Evolutionary conservation across 2,113 vertebrate species (phyloP), one percentile per base, ranked within the genome.

Genomic region (Delphinapterus leucas): DNA sequence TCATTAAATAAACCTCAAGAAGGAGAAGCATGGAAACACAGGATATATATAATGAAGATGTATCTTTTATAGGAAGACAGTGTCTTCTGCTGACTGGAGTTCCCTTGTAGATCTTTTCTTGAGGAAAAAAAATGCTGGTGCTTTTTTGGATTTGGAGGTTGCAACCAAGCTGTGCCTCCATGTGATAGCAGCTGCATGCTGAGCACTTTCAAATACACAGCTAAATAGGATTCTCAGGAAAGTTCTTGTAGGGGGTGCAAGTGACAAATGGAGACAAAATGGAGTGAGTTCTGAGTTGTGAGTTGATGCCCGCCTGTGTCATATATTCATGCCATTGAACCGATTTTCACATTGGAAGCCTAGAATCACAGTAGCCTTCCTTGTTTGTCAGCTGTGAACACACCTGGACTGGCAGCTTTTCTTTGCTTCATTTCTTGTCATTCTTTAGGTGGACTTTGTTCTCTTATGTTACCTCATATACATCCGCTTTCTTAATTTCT

Each of bases 201-300:
- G 98, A 97, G 96, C 65, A 92, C 94, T 97, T 97, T 97, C 91
- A 96, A 94, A 96, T 81, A 87, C 96, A 83, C 9, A 6, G 96
- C 95, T 93, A 96, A 86, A 49, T 86, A 96, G 91, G 76, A 23
- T 98, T 95, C 96, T 97, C 82, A 96, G 98, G 97, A 94, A 95
- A 88, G 26, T 41, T 97, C 98, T 97, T 96, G 95, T 95, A 97
- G 90, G 90, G 93, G 92, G 82, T 95, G 65, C 97, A 97, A 95
- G 98, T 98, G 94, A 97, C 93, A 97, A 97, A 93, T 92, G 97
- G 91, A 97, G 92, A 97, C 95, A 98, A 98, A 97, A 93, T 96
- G 97, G 96, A 97, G 77, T 97, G 97, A 92, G 76, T 89, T 3
- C 93, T 96, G 79, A 98, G 28, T 93, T 97, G 90, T 71, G 97